A percentile compares a stretch with the other conserved stretches of the same genome.
Evolutionary conservation across 2,888 invertebrate species (phyloP).

Genomic region (Miltochrista miniata): DNA sequence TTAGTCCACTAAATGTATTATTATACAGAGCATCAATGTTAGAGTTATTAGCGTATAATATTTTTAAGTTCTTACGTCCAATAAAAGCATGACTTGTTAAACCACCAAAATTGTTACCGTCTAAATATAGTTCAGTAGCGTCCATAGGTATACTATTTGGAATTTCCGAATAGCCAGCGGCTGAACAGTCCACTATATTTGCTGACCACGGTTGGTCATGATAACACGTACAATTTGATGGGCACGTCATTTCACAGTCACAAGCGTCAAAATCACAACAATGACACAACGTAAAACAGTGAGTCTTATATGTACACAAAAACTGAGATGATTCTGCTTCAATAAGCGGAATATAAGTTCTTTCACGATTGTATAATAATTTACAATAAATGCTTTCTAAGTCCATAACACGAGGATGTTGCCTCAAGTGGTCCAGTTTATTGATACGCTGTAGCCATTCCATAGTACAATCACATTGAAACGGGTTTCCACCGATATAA

Average conservation of each 20-base stretch:
- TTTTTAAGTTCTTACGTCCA: conserved; percentile 94
- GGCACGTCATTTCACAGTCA: conserved; percentile 99
- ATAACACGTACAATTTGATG: conserved; percentile 96
- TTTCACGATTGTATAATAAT: conserved; percentile 92
- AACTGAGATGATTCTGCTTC: conserved; percentile 95
- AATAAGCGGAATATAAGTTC: conserved; percentile 92
- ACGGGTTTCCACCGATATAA: conserved; percentile 97
- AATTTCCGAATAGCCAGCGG: conserved; percentile 90
- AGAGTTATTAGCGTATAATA: conserved; percentile 94
- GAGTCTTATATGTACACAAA: conserved; percentile 95
- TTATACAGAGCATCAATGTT: conserved; percentile 93
- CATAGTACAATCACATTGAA: conserved; percentile 97
- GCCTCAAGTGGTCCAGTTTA: conserved; percentile 90
- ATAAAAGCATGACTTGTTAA: conserved; percentile 95
- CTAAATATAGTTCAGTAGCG: conserved; percentile 96
- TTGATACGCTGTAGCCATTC: conserved; percentile 97
- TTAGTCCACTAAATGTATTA: conserved; percentile 95
- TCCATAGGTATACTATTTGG: conserved; percentile 97
- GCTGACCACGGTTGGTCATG: conserved; percentile 97
- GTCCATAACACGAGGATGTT: conserved; percentile 96
- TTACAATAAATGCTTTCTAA: conserved; percentile 95
- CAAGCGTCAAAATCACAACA: conserved; percentile 99
- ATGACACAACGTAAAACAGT: conserved; percentile 97
- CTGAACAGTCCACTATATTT: conserved; percentile 96
- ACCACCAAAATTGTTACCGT: conserved; percentile 95